Evolutionary conservation across 2,797 vertebrate species (phyloP), one percentile per base, ranked within the genome.

Genomic region (Eulemur coronatus): DNA sequence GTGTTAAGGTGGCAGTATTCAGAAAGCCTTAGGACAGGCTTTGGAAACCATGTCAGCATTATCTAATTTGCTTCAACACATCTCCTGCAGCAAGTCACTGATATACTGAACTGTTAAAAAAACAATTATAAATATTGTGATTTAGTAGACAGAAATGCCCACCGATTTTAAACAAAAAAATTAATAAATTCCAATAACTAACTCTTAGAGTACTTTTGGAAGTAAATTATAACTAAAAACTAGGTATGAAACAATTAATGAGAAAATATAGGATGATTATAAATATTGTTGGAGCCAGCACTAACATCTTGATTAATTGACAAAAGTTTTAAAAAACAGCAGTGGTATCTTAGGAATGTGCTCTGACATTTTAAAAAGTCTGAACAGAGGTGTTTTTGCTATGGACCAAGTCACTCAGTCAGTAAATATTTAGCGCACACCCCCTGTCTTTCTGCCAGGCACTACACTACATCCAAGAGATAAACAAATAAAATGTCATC

Each of bases 221-320:
- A 79, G 95, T 90, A 90, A 96, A 92, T 87, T 95, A 38, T 84
- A 95, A 78, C 59, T 87, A 91, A 96, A 96, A 92, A 75, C 67
- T 55, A 89, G 94, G 46, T 67, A 84, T 84, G 33, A 87, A 97
- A 92, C 35, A 91, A 79, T 61, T 57, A 95, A 57, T 13, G 94
- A 75, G 14, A 48, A 88, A 96, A 89, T 92, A 80, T 0, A 93
- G 82, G 50, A 90, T 80, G 67, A 95, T 79, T 94, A 72, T 48
- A 94, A 94, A 94, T 88, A 96, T 11, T 88, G 35, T 75, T 92
- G 63, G 43, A 91, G 22, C 41, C 81, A 86, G 46, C 61, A 91
- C 78, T 88, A 90, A 85, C 59, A 97, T 84, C 72, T 93, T 88
- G 10, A 92, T 52, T 80, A 79, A 87, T 1, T 46, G 70, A 91